These are phyloP conservation scores for Camelus dromedarius DNA, from an alignment of 2,113 vertebrate genomes.

Conservation along the genomic window DNA sequence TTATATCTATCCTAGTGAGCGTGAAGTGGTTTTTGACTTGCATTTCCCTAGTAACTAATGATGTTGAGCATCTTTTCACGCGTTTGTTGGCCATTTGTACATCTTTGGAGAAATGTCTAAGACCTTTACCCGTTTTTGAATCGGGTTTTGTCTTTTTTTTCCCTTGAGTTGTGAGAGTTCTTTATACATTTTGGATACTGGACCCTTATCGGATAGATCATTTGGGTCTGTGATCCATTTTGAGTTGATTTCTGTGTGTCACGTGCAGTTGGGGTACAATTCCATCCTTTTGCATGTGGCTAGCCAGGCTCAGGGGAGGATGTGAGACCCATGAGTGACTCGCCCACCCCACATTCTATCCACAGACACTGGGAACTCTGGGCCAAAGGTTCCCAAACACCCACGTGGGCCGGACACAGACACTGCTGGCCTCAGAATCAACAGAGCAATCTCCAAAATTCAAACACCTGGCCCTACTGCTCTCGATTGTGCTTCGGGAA, in stretches of 20 bases:
- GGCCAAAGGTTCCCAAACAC: neutral
- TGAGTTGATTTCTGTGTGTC: neutral
- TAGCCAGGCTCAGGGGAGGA: neutral
- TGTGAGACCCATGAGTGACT: neutral
- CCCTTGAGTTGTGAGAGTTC: neutral
- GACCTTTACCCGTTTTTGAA: neutral
- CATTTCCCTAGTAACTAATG: neutral
- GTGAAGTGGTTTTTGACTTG: neutral
- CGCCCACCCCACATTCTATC: neutral
- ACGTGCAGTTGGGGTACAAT: no score
- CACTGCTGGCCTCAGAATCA: neutral
- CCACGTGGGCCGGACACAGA: neutral
- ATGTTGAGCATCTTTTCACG: neutral
- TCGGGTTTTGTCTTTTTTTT: neutral
- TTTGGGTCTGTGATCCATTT: neutral
- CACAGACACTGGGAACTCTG: neutral
- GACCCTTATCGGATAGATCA: neutral
- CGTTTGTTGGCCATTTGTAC: neutral
- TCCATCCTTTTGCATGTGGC: neutral
- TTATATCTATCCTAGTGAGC: neutral
- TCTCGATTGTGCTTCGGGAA: neutral
- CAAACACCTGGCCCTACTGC: neutral
- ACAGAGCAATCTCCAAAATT: neutral
- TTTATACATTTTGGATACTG: neutral
- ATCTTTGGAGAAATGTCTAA: neutral